Base-by-base conservation (phyloP, 2,113 vertebrate species). In the Lepisosteus oculatus region DNA sequence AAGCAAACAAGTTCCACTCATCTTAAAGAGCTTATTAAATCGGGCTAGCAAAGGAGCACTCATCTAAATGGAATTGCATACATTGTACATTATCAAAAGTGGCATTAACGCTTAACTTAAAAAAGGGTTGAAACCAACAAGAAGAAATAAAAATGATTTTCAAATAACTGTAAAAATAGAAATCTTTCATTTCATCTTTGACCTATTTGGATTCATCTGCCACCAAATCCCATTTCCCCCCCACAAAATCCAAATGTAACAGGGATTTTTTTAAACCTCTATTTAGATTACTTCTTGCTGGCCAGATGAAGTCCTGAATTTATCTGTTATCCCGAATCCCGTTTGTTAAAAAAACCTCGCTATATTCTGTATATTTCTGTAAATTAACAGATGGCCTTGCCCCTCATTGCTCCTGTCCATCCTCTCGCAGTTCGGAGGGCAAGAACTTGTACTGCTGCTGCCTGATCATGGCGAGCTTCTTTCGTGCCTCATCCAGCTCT, bases 391-490 rank as follows among this genome's bases (percentile, higher is more conserved):
- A 29, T 29, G 2, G 29, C 2, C 3, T 44, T 5, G 70, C 44
- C 13, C 13, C 76, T 91, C 87, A 90, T 81, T 91, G 88, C 4
- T 93, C 89, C 65, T 91, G 85, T 29, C 87, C 83, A 72, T 98
- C 96, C 0, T 99, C 94, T 76, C 94, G 88, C 81, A 99, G 93
- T 90, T 99, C 97, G 0, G 95, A 91, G 3, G 97, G 97, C 45
- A 99, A 91, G 86, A 99, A 99, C 86, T 98, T 99, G 85, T 99
- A 97, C 89, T 99, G 97, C 77, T 99, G 97, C 89, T 99, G 94
- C 65, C 97, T 83, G 86, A 99, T 99, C 88, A 92, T 94, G 1
- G 97, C 97, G 80, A 99, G 89, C 90, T 90, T 99, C 89, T 95
- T 98, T 73, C 96, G 87, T 0, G 97, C 97, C 71, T 98, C 97